A percentile compares a stretch with the other conserved stretches of the same genome.
Conservation (phyloP, 53 echinoderm and acorn worm genomes). For the Echinometra lucunter region DNA sequence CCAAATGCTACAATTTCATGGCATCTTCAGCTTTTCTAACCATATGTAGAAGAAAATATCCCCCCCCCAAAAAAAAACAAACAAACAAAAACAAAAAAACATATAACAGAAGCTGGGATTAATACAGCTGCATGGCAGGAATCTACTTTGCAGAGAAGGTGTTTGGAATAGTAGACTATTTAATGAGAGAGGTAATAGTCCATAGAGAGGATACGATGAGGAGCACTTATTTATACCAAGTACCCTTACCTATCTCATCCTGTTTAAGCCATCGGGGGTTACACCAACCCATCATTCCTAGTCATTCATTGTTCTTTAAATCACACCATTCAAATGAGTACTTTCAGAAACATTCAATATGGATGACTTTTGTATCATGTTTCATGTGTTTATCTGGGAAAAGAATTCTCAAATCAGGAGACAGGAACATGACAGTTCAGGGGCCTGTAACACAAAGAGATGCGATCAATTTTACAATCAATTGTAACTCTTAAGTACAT, state of each 20-base stretch:
- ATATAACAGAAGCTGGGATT: neutral
- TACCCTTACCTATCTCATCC: constrained; percentile 43
- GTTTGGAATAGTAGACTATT: constrained; percentile 19
- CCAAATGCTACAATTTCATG: neutral
- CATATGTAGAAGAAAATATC: neutral
- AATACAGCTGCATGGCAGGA: neutral
- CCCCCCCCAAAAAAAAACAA: neutral
- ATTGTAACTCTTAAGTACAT: too few relatives aligned
- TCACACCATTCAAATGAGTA: neutral
- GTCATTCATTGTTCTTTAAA: constrained; percentile 17
- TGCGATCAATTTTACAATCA: too few relatives aligned
- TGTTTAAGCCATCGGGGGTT: constrained; percentile 4
- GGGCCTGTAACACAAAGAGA: neutral
- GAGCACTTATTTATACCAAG: constrained; percentile 40
- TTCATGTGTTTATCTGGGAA: neutral
- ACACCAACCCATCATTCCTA: neutral
- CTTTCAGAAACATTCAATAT: neutral
- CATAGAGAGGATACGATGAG: constrained; percentile 13
- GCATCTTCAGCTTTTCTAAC: neutral
- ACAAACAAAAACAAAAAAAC: too few relatives aligned
- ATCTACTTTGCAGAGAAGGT: neutral
- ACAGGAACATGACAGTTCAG: neutral
- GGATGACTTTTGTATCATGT: neutral
- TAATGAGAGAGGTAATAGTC: constrained; percentile 47
- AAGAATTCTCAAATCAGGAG: neutral